Percentiles rank a stretch among this genome's conserved stretches.
These are phyloP conservation scores for Aphodius granarius DNA, from an alignment of 2,888 invertebrate species.

Conservation along the genomic window DNA sequence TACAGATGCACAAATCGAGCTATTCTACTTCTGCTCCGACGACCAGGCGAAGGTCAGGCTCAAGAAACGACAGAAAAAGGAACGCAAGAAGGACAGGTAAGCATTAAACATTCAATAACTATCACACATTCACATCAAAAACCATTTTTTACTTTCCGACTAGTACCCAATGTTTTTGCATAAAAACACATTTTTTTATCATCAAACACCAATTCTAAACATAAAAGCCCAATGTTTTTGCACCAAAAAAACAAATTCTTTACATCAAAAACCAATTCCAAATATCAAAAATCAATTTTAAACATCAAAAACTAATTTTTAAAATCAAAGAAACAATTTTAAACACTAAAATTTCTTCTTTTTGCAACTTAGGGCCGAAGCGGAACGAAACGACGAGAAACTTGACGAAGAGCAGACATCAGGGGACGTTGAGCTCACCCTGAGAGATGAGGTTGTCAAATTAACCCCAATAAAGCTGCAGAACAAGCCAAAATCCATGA, in stretches of 20 bases:
- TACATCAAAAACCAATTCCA: too few relatives aligned
- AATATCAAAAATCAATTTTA: too few relatives aligned
- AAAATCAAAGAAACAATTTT: neutral
- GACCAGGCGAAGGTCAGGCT: conserved; percentile 72
- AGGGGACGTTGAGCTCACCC: conserved; percentile 51
- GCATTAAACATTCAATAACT: neutral
- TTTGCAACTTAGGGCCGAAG: conserved; percentile 38
- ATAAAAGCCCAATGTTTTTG: too few relatives aligned
- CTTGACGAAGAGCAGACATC: conserved; percentile 45
- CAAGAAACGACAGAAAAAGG: conserved; percentile 78
- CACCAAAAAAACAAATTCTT: too few relatives aligned
- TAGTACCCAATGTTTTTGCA: too few relatives aligned
- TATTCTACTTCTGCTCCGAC: conserved; percentile 78
- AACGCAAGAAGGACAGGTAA: conserved; percentile 61
- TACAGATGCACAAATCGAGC: conserved; percentile 77
- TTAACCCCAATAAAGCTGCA: conserved; percentile 66
- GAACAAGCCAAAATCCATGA: conserved; percentile 62
- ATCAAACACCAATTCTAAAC: too few relatives aligned
- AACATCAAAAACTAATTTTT: too few relatives aligned
- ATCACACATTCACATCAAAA: neutral
- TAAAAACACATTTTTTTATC: too few relatives aligned
- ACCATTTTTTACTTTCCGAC: too few relatives aligned
- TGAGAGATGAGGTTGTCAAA: conserved; percentile 75
- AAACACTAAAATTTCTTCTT: conserved; percentile 3
- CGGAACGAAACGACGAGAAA: conserved; percentile 42